Base-by-base conservation (phyloP, 2,113 vertebrate genomes). In the Phoenicopterus ruber region DNA sequence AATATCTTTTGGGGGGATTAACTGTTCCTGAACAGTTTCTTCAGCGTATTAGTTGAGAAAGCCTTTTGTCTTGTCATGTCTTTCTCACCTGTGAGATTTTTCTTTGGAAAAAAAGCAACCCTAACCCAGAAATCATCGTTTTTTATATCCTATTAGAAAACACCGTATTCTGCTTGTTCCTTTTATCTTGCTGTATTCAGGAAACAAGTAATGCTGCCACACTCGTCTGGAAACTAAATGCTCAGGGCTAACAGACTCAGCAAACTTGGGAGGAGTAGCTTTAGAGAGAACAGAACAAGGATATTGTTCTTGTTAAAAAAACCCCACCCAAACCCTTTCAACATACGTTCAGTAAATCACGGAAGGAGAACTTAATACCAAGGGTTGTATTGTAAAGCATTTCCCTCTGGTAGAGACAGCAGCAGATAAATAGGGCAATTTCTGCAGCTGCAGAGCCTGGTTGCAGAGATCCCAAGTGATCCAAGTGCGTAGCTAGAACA, bases 11-110 rank as follows among this genome's bases (percentile, higher is more conserved):
- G 1, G 17, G 8, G n/a, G 90, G 92, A 97, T 96, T 96, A 96
- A 78, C 71, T 96, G 93, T 96, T 94, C 95, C 96, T 67, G 96
- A 88, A 81, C 16, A 86, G 17, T 90, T 94, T 82, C 76, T 90
- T 46, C 80, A 70, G 78, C 4, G 10, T 76, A 65, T 85, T 61
- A 80, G 82, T 49, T 47, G 65, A 58, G 40, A 94, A 91, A 66
- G 16, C 10, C 8, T 80, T 88, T 90, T 74, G 58, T 54, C 57
- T 85, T 88, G 79, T 58, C 58, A 2, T 59, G 67, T 65, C 59
- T 78, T 90, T 69, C 63, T 81, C 79, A 93, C 79, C 85, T 88
- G 62, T 15, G 50, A 74, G 46, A 24, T 54, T 67, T 71, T 87
- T 47, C 40, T 80, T 70, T 55, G 47, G 58, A 58, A 34, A 52